These are phyloP conservation scores for Phalera bucephala DNA, from an alignment of 2,888 invertebrate species.

Conservation along the genomic window DNA sequence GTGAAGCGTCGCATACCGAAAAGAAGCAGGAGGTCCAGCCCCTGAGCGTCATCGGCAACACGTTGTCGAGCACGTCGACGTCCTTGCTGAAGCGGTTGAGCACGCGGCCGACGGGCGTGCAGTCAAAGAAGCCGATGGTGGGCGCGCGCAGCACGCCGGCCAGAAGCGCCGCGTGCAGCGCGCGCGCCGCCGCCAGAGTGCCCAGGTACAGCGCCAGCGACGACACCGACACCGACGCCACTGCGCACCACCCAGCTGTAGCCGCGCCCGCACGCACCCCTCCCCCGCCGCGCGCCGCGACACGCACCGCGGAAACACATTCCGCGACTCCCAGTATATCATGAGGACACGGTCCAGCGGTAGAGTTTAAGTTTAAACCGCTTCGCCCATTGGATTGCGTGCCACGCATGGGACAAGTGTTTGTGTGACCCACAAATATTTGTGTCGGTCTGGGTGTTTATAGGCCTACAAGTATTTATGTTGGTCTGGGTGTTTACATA, in stretches of 20 bases:
- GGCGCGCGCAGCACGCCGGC: constrained; percentile 86
- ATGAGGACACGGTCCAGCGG: too few relatives aligned
- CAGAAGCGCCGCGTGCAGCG: constrained; percentile 86
- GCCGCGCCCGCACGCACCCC: constrained; percentile 12
- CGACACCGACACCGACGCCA: constrained; percentile 85
- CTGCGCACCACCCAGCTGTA: constrained; percentile 76
- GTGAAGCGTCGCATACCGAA: constrained; percentile 70
- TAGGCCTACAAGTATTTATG: too few relatives aligned
- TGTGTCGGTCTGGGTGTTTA: too few relatives aligned
- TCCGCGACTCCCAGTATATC: too few relatives aligned
- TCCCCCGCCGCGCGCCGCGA: constrained; percentile 14
- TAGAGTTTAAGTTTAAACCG: too few relatives aligned
- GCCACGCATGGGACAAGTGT: too few relatives aligned
- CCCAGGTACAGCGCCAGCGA: constrained; percentile 87
- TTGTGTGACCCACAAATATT: too few relatives aligned
- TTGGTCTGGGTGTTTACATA: too few relatives aligned
- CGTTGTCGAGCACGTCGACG: constrained; percentile 87
- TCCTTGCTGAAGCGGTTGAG: constrained; percentile 91
- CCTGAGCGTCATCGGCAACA: constrained; percentile 87
- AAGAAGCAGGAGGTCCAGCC: constrained; percentile 87
- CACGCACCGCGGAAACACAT: constrained; percentile 2
- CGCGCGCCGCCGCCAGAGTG: constrained; percentile 84
- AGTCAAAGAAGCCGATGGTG: constrained; percentile 89
- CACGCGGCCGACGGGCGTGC: constrained; percentile 90
- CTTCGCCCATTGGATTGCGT: too few relatives aligned